phyloP scores from a whole-genome alignment of 1,140 invertebrate genomes.

The Phthorimaea operculella region DNA sequence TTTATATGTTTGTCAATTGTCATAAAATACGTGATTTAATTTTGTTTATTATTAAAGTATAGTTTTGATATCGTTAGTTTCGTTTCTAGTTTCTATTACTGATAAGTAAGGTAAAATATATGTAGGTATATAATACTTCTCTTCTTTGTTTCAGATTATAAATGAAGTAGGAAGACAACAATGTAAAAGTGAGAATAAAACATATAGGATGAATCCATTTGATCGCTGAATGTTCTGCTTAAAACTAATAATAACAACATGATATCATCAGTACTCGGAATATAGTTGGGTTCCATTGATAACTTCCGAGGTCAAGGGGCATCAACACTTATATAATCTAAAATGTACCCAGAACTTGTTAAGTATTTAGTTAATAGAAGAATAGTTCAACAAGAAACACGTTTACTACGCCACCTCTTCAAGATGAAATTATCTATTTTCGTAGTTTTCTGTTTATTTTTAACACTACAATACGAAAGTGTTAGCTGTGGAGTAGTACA shows the following conservation, averaged over 20 bases:
- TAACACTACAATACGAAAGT: constrained; percentile 3
- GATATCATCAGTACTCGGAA: constrained; percentile 20
- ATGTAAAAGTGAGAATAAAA: not conserved
- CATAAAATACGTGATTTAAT: too few relatives aligned
- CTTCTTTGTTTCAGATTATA: not conserved
- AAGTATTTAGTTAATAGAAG: constrained; percentile 20
- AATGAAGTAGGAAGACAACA: not conserved
- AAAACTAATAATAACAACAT: not conserved
- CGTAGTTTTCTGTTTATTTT: constrained; percentile 14
- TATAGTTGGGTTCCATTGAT: constrained; percentile 9
- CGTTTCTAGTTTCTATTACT: too few relatives aligned
- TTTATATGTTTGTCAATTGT: too few relatives aligned
- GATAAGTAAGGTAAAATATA: too few relatives aligned
- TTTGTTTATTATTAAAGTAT: too few relatives aligned
- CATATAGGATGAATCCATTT: not conserved
- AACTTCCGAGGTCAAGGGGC: constrained; percentile 19
- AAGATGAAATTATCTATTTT: constrained; percentile 25
- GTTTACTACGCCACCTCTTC: constrained; percentile 9
- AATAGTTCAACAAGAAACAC: constrained; percentile 12
- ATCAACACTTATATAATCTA: constrained; percentile 14
- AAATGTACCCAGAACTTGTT: constrained; percentile 3
- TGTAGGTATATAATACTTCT: not conserved
- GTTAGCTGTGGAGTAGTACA: constrained; percentile 7
- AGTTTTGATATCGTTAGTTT: too few relatives aligned
- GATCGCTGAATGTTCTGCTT: not conserved